Evolutionary conservation across 1,140 invertebrate genomes (phyloP).

Genomic region (Alviniconcha marisindica): DNA sequence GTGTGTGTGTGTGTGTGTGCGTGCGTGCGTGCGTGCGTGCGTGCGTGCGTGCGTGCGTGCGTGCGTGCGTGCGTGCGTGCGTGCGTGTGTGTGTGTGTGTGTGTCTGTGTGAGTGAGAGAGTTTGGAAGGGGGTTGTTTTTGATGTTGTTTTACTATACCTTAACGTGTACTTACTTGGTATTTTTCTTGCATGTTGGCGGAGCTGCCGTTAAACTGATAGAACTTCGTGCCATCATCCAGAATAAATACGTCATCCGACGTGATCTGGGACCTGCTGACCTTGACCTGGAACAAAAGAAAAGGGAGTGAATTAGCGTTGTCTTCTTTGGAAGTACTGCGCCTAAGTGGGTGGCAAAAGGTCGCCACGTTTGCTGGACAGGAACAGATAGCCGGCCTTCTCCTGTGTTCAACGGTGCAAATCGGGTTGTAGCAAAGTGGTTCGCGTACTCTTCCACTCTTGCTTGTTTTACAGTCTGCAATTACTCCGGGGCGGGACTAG

Average conservation of each 20-base stretch:
- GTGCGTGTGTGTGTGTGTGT: neutral
- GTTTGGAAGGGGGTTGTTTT: neutral
- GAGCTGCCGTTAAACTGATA: slow-evolving; percentile 82
- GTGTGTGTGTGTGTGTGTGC: too few relatives aligned
- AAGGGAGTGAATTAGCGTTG: neutral
- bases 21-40: too few relatives aligned
- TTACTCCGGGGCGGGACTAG: too few relatives aligned
- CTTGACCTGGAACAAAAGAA: slow-evolving; percentile 44
- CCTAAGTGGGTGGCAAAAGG: neutral
- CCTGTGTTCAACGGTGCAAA: neutral
- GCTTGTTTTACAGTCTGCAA: too few relatives aligned
- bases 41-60: too few relatives aligned
- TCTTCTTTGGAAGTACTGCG: neutral
- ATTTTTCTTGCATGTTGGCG: slow-evolving; percentile 70
- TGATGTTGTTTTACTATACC: neutral
- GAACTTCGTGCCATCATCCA: slow-evolving; percentile 87
- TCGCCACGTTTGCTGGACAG: neutral
- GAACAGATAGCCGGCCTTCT: neutral
- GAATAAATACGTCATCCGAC: slow-evolving; percentile 92
- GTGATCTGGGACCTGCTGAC: slow-evolving; percentile 79
- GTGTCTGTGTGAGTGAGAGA: neutral
- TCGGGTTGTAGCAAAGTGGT: neutral
- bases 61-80: too few relatives aligned
- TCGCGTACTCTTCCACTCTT: too few relatives aligned
- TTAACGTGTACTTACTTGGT: slow-evolving; percentile 56